A percentile compares a stretch with the other conserved stretches of the same genome.
phyloP scores from a whole-genome alignment of 1,140 invertebrate genomes.

The Campodea augens region DNA sequence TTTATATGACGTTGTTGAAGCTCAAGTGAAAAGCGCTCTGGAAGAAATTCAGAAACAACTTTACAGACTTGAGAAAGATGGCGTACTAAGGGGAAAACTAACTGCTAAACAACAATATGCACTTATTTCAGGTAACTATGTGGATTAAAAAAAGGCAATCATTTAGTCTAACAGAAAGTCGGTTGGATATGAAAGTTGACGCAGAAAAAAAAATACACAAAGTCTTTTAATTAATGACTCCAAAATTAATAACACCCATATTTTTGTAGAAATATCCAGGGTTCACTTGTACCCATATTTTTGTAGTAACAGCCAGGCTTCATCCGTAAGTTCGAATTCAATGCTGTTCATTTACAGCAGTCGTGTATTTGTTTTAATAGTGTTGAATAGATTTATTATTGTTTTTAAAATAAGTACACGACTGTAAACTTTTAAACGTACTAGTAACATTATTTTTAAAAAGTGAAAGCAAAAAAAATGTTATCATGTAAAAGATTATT shows the following conservation, averaged over 20 bases:
- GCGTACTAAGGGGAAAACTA: constrained; percentile 50
- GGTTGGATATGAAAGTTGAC: neutral
- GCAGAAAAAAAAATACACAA: neutral
- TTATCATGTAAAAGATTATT: too few species aligned
- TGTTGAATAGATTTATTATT: too few species aligned
- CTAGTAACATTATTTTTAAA: too few species aligned
- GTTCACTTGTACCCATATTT: too few species aligned
- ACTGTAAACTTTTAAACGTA: too few species aligned
- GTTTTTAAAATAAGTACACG: too few species aligned
- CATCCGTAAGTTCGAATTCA: too few species aligned
- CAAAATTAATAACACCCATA: neutral
- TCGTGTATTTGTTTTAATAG: too few species aligned
- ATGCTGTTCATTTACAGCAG: too few species aligned
- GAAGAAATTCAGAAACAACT: constrained; percentile 53
- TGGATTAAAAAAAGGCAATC: constrained; percentile 1
- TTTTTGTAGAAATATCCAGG: neutral
- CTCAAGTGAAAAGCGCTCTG: constrained; percentile 52
- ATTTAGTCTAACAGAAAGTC: neutral
- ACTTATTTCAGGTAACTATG: constrained; percentile 59
- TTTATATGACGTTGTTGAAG: constrained; percentile 59
- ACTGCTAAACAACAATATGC: constrained; percentile 49
- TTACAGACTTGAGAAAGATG: constrained; percentile 41
- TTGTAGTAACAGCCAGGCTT: too few species aligned
- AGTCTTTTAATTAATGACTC: neutral
- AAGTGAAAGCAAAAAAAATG: too few species aligned